Evolutionary conservation across 2,113 vertebrate genomes (phyloP).

Genomic region (Lepus timidus): DNA sequence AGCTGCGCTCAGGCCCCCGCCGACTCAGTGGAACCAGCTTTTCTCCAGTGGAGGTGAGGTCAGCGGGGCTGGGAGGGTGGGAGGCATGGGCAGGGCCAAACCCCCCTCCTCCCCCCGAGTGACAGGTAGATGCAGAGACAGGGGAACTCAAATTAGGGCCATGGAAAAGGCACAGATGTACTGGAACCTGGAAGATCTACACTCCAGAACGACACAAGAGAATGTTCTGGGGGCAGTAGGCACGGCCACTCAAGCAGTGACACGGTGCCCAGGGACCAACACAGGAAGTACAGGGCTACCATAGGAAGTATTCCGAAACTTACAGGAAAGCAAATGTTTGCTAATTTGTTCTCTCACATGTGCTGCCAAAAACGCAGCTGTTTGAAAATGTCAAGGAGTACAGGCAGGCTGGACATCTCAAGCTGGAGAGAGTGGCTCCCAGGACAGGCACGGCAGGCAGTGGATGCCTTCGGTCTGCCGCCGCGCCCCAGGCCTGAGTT

Average conservation of each 20-base stretch:
- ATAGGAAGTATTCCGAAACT: background rate
- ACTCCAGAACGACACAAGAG: background rate
- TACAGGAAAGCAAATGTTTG: constrained; percentile 1
- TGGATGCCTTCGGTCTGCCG: background rate
- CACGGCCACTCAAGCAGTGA: background rate
- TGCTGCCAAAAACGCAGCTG: constrained; percentile 45
- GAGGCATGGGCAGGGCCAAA: too few relatives aligned
- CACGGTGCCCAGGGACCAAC: background rate
- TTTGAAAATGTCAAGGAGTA: constrained; percentile 37
- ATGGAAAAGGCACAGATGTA: background rate
- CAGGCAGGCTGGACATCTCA: background rate
- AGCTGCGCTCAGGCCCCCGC: background rate
- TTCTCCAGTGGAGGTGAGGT: background rate
- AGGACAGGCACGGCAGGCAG: background rate
- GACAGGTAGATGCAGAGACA: background rate
- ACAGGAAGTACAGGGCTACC: background rate
- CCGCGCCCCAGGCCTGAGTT: accelerated
- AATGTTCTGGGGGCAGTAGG: too few relatives aligned
- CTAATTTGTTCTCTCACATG: constrained; percentile 8
- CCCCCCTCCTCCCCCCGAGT: background rate
- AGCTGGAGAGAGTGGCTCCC: background rate
- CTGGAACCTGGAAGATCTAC: background rate
- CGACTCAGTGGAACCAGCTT: background rate
- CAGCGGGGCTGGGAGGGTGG: background rate
- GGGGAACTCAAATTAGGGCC: background rate